Base-by-base conservation (phyloP, 2,888 invertebrate species). In the Laothoe populi region DNA sequence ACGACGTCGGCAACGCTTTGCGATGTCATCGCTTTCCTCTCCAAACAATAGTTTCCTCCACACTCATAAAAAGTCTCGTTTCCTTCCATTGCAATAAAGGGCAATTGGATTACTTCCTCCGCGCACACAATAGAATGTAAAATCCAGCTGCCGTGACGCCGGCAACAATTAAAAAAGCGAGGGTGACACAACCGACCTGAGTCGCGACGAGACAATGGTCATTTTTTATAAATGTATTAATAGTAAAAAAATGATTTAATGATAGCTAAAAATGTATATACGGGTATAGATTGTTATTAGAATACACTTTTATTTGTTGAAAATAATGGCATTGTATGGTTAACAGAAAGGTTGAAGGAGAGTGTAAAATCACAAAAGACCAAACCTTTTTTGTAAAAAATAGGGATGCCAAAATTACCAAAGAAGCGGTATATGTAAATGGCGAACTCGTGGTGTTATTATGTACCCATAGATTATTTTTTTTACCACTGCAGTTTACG, bases 81-180 rank as follows among this genome's bases (percentile, higher is more conserved):
- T 87, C 88, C 87, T 86, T 78, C 82, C 82, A 78, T 72, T 72
- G 78, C 79, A 73, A 77, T 78, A 77, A 83, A 83, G 81, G 81
- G 82, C 86, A 88, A 89, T 88, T 88, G 88, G 83, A 82, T 79
- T 77, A 79, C 84, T 90, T 91, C 89, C 89, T 86, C 80, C 72
- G 70, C 72, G 70, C 73, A 79, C 73, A 90, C 90, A 90, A 90
- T 87, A 78, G 81, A 83, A 86, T 80, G 84, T 82, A 82, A 87
- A 86, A 90, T 80, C 74, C 81, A 79, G 74, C 77, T 76, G 77
- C 75, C 80, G 73, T 80, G 81, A 78, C 81, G 74, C 73, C 67
- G 65, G 69, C 73, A 68, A 72, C 77, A 72, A 77, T 80, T 79
- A 77, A 73, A 72, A n/a, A n/a, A n/a, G n/a, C 71, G 70, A 68